Base-by-base conservation (phyloP, 2,113 vertebrate genomes). In the Copsychus sechellarum region DNA sequence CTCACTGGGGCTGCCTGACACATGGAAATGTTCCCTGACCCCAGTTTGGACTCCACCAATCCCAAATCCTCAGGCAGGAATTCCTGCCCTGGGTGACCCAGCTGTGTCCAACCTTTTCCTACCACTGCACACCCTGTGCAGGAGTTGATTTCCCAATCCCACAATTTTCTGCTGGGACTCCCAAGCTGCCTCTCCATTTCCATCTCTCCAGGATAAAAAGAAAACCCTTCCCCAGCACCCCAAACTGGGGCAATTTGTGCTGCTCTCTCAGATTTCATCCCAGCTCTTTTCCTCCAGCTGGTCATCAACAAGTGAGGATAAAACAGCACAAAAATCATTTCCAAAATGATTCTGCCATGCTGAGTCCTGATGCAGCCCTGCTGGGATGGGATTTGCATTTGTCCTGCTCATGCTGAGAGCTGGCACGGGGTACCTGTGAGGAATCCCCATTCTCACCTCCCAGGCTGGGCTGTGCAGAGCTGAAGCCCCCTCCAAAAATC, bases 351-450 rank as follows among this genome's bases (percentile, higher is more conserved):
- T 72, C 58, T 65, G 40, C 66, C 72, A 22, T 33, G 77, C 89
- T 56, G 86, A 65, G 50, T 8, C 54, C 89, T 34, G 50, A 18
- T 36, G 83, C 42, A 6, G 26, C 0, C 13, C 80, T 78, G 76
- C 79, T 78, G 61, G 88, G 57, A 33, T 62, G 70, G 6, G 73
- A 57, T 90, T 86, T 93, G 65, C 53, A 57, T 81, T 87, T 74
- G 48, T 48, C 57, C 78, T 2, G 8, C 70, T 61, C 19, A 0
- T 28, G 70, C 70, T 24, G 14, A 17, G 42, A 50, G 70, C 88
- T 93, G 94, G 92, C 38, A 40, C 38, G 11, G 38, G 38, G 38
- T 40, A 7, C 10, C 54, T 56, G 61, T 15, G 47, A 53, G 91
- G 54, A 50, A 33, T 33, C 64, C 89, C 2, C 23, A 33, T 60